Evolutionary conservation across 2,888 invertebrate species (phyloP), one percentile per base, ranked within the genome.

Genomic region (Cyclophora albipunctata): DNA sequence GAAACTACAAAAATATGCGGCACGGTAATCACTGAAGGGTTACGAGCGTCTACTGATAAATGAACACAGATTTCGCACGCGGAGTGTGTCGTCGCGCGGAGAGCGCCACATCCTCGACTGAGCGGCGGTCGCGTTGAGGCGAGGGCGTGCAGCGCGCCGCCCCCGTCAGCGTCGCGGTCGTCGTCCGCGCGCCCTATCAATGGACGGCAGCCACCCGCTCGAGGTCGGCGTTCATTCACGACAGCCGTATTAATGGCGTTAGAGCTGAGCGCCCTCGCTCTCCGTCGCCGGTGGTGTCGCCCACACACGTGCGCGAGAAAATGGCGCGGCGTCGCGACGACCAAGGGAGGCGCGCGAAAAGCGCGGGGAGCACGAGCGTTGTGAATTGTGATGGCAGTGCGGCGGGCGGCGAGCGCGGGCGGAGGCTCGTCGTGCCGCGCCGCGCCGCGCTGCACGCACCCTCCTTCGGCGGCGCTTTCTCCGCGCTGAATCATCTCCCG

Each of bases 71-170:
- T 78, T 84, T 84, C 59, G 85, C 83, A 79, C 80, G 78, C 80
- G 75, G 69, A 66, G 69, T 66, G 76, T 75, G 83, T 81, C 82
- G 83, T 80, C 84, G 83, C 84, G 76, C 79, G 74, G 78, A 73
- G 81, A 78, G 78, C 85, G 84, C 83, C 80, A 83, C 84, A 84
- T 85, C 81, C 83, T 87, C 90, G 90, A 90, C 88, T 90, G 90
- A 90, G 89, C 88, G 85, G 85, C 84, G 85, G 82, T 84, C 82
- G 54, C 52, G 51, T 20, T 20, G 49, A 49, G 60, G 66, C 72
- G 73, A 83, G 84, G 88, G 89, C 84, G 82, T 82, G 78, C 77
- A 73, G 71, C 72, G 71, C 67, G 79, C 84, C 85, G 85, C 84
- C 84, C 84, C 84, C 79, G 81, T 78, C 71, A 70, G 67, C 73